Conservation (phyloP, 2,797 vertebrate species). For the Brotula barbata region DNA sequence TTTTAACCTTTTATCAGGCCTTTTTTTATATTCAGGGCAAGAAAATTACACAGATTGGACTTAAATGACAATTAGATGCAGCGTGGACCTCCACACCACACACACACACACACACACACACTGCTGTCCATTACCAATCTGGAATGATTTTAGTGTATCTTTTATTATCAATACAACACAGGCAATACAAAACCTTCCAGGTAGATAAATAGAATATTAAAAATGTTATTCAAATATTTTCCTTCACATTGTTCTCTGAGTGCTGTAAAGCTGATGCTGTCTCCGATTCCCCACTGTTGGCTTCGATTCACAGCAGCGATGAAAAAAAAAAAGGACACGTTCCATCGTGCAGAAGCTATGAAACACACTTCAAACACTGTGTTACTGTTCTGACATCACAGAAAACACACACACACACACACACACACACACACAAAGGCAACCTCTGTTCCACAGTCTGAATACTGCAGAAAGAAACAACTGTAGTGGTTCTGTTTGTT, state of each 20-base stretch:
- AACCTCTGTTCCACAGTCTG: not conserved
- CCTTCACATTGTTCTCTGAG: slow-evolving; percentile 65
- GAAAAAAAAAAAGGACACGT: not conserved
- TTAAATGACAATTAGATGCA: too few species aligned
- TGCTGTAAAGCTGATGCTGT: slow-evolving; percentile 24
- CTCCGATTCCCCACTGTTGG: not conserved
- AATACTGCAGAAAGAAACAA: not conserved
- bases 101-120: not conserved
- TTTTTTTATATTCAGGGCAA: too few species aligned
- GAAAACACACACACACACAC: slow-evolving; percentile 6
- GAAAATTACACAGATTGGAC: too few species aligned
- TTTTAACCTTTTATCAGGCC: too few species aligned
- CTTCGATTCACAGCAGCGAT: slow-evolving; percentile 8
- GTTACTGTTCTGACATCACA: not conserved
- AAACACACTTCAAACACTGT: slow-evolving; percentile 22
- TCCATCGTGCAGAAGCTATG: slow-evolving; percentile 5
- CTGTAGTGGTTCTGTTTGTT: not conserved
- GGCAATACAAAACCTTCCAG: slow-evolving; percentile 32
- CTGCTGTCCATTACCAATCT: too few species aligned
- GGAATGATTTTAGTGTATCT: slow-evolving; percentile 1
- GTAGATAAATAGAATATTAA: slow-evolving; percentile 61
- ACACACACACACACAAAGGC: slow-evolving; percentile 13
- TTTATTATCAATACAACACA: slow-evolving; percentile 35
- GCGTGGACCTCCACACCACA: too few species aligned
- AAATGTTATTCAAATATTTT: slow-evolving; percentile 46